Base-by-base conservation (phyloP, 2,888 invertebrate genomes). In the Nomada ruficornis region DNA sequence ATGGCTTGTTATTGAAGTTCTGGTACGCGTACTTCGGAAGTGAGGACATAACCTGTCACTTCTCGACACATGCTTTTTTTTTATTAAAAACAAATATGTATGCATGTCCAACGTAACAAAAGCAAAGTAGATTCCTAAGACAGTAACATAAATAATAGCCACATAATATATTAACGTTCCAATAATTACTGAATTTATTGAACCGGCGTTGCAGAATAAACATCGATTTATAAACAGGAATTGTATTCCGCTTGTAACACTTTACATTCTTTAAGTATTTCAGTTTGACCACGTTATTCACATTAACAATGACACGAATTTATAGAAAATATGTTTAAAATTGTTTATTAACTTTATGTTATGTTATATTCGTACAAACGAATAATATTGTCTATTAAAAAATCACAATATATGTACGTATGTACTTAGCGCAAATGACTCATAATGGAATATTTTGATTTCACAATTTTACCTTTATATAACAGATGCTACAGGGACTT, bases 401-500 rank as follows among this genome's bases (percentile, higher is more conserved):
- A 5, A 29, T 29, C 5, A 29, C 15, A 29, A 15, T 15, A 57
- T 57, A 18, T 64, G 15, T 50, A 26, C 18, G 20, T n/a, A 23
- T 29, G 15, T 26, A 15, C 9, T 4, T 29, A 59, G 15, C 29
- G 29, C 15, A 59, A 59, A 59, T 15, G 18, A 29, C 15, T 29
- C 26, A 15, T 29, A 29, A 9, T 29, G 18, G 18, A 29, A 29
- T 59, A 29, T 36, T 36, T 36, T 59, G 13, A 15, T 29, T 59
- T 18, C 18, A 18, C 2, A 36, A 36, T 4, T 5, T 50, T 18
- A 50, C 50, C 18, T 55, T 23, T 2, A 1, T 55, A 11, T 55
- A 26, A n/a, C 77, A 92, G 92, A 70, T 83, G 62, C 62, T 2
- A 44, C 81, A 64, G 67, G 78, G 20, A 85, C 63, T 77, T 81